phyloP scores from a whole-genome alignment of 2,797 vertebrate species.

The Mallotus villosus region DNA sequence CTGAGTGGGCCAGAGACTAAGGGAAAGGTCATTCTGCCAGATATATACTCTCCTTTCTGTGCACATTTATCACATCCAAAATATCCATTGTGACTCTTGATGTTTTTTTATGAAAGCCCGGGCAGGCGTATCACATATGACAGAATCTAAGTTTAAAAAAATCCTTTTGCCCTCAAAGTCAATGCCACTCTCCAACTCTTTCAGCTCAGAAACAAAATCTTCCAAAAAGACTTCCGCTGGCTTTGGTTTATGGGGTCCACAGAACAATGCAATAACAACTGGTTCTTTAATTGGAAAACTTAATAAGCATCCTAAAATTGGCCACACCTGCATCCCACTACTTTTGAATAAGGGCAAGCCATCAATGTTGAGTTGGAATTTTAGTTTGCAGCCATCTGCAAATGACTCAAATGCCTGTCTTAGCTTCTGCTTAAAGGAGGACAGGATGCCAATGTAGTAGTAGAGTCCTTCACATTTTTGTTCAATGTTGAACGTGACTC shows the following conservation, averaged over 20 bases:
- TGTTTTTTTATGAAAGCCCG: constrained; percentile 33
- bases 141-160: too few species aligned
- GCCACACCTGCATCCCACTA: constrained; percentile 19
- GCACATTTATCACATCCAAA: constrained; percentile 30
- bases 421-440: constrained; percentile 19
- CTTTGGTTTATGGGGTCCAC: constrained; percentile 18
- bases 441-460: constrained; percentile 15
- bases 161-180: too few species aligned
- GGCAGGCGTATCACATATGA: not conserved
- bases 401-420: constrained; percentile 3
- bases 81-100: constrained; percentile 28
- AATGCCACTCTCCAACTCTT: not conserved
- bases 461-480: constrained; percentile 18
- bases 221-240: not conserved
- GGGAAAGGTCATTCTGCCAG: constrained; percentile 21
- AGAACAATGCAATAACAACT: constrained; percentile 29
- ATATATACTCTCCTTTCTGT: constrained; percentile 14
- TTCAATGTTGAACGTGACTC: constrained; percentile 2
- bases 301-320: constrained; percentile 27
- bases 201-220: constrained; percentile 20
- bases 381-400: constrained; percentile 25
- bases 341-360: constrained; percentile 34
- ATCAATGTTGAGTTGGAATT: constrained; percentile 33
- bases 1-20: not conserved
- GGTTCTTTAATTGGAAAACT: constrained; percentile 23